Percentiles rank a stretch among this genome's conserved stretches.
These are phyloP conservation scores for Oncopodura yosiiana DNA, from an alignment of 1,140 invertebrate genomes.

Conservation along the genomic window DNA sequence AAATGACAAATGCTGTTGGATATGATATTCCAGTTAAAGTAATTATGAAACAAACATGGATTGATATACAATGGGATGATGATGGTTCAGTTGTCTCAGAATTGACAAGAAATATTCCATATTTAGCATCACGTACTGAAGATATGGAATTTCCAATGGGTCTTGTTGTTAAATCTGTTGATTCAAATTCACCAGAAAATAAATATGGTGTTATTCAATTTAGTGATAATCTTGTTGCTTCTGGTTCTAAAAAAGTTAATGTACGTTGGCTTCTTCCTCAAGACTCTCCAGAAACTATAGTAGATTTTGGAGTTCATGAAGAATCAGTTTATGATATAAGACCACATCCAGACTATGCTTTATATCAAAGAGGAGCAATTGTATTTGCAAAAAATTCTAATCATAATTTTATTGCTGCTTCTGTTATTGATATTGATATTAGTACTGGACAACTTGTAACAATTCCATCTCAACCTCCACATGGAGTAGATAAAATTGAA, in stretches of 20 bases:
- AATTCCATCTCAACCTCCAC: neutral
- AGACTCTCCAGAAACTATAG: neutral
- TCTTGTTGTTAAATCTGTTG: slow-evolving; percentile 9
- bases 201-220: slow-evolving; percentile 24
- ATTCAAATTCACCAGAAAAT: neutral
- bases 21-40: slow-evolving; percentile 23
- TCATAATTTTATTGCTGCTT: slow-evolving; percentile 9
- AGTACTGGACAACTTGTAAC: slow-evolving; percentile 19
- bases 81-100: neutral
- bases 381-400: slow-evolving; percentile 17
- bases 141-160: slow-evolving; percentile 19
- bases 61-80: slow-evolving; percentile 25
- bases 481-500: neutral
- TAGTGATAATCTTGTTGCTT: slow-evolving; percentile 8
- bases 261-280: slow-evolving; percentile 13
- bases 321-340: slow-evolving; percentile 24
- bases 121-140: neutral
- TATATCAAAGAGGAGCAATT: slow-evolving; percentile 23
- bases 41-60: slow-evolving; percentile 7
- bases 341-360: slow-evolving; percentile 14
- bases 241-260: neutral
- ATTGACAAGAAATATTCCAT: slow-evolving; percentile 11
- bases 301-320: slow-evolving; percentile 16
- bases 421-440: slow-evolving; percentile 23
- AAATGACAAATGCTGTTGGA: neutral